A percentile compares a stretch with the other conserved stretches of the same genome.
These are phyloP conservation scores for Tyria jacobaeae DNA, from an alignment of 2,888 invertebrate species.

Conservation along the genomic window DNA sequence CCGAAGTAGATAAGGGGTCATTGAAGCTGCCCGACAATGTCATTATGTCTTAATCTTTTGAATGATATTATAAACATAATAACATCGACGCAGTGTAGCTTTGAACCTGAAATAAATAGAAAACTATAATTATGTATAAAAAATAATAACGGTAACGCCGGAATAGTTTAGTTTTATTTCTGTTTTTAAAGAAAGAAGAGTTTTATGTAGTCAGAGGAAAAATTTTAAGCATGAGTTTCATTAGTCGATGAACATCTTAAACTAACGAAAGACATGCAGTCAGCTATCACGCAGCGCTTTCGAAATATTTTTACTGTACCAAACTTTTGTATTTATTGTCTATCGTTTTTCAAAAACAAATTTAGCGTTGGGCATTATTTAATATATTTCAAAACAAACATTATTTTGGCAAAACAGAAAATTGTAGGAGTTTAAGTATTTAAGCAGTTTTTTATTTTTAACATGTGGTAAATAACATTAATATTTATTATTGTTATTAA, in stretches of 20 bases:
- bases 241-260: background rate
- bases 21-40: conserved; percentile 64
- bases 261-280: background rate
- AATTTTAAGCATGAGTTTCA: background rate
- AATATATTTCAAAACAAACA: too few species aligned
- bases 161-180: too few species aligned
- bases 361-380: too few species aligned
- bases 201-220: background rate
- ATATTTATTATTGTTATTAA: too few species aligned
- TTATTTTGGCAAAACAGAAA: too few species aligned
- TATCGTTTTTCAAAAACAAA: too few species aligned
- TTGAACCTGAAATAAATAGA: conserved; percentile 53
- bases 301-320: too few species aligned
- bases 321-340: too few species aligned
- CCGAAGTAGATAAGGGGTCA: conserved; percentile 58
- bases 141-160: too few species aligned
- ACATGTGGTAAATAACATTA: too few species aligned
- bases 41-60: conserved; percentile 57
- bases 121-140: background rate
- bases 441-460: too few species aligned
- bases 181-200: background rate
- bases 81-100: conserved; percentile 20
- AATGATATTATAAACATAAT: conserved; percentile 21
- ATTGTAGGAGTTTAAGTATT: too few species aligned
- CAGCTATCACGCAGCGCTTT: background rate